A percentile compares a stretch with the other conserved stretches of the same genome.
Conservation (phyloP, 2,113 vertebrate species). For the Oncorhynchus kisutch region DNA sequence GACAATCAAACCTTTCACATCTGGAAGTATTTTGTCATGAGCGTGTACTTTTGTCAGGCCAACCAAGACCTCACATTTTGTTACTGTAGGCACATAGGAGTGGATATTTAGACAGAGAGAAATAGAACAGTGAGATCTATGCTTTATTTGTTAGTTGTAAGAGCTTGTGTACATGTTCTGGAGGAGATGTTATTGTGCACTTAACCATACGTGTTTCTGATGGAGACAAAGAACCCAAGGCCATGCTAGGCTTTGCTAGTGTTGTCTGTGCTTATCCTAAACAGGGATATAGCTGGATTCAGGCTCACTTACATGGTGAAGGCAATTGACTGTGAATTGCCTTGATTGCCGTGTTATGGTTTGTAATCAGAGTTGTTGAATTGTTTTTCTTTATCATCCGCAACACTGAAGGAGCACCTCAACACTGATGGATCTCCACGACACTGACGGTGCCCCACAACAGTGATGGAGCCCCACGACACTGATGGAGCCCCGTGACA, state of each 20-base stretch:
- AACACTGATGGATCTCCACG: no score
- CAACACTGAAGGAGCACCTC: neutral
- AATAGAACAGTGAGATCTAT: no score
- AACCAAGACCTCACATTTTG: no score
- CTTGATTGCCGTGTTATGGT: slow-evolving; percentile 49
- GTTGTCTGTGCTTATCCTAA: neutral
- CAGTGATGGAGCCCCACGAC: no score
- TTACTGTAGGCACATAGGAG: no score
- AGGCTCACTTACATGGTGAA: slow-evolving; percentile 35
- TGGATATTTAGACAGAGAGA: no score
- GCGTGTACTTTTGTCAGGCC: no score
- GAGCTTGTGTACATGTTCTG: neutral
- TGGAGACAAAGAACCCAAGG: neutral
- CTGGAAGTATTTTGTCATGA: no score
- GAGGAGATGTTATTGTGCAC: neutral
- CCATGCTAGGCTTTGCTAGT: neutral
- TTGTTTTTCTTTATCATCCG: slow-evolving; percentile 48
- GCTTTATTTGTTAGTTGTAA: neutral
- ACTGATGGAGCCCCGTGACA: rapidly evolving
- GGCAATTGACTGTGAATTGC: slow-evolving; percentile 38
- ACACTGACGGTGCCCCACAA: rapidly evolving
- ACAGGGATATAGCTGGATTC: neutral
- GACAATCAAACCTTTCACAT: no score
- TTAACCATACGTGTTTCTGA: neutral
- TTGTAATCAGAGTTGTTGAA: slow-evolving; percentile 57